These are phyloP conservation scores for Leucophenga montana DNA, from an alignment of 2,888 invertebrate species.

Conservation along the genomic window DNA sequence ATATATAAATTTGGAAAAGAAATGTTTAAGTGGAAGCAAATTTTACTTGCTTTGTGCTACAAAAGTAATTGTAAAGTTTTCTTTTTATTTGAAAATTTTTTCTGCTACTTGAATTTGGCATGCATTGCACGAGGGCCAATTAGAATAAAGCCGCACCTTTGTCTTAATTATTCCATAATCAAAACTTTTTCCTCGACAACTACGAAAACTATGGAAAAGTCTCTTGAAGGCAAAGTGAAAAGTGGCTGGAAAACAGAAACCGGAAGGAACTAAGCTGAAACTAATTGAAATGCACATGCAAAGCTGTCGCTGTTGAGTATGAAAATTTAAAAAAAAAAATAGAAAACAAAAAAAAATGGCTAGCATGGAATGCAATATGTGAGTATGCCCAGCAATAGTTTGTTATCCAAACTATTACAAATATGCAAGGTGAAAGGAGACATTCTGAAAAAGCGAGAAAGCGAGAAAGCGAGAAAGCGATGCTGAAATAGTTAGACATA, in stretches of 20 bases:
- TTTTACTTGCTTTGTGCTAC: neutral
- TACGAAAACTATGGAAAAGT: neutral
- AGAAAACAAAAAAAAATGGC: slow-evolving; percentile 8
- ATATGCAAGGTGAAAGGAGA: neutral
- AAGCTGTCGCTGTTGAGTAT: slow-evolving; percentile 11
- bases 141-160: slow-evolving; percentile 20
- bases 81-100: neutral
- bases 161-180: slow-evolving; percentile 28
- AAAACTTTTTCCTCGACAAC: slow-evolving; percentile 21
- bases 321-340: slow-evolving; percentile 6
- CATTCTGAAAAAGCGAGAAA: neutral
- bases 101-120: neutral
- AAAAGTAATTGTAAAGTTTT: slow-evolving; percentile 19
- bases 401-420: slow-evolving; percentile 5
- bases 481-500: neutral
- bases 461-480: neutral
- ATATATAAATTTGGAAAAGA: too few species aligned
- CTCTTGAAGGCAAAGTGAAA: neutral
- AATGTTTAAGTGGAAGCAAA: neutral
- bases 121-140: slow-evolving; percentile 19
- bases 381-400: slow-evolving; percentile 6
- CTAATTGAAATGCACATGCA: slow-evolving; percentile 27
- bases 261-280: neutral
- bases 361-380: slow-evolving; percentile 21
- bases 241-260: neutral